Base-by-base conservation (phyloP, 2,113 vertebrate genomes). In the Phoxinus phoxinus region DNA sequence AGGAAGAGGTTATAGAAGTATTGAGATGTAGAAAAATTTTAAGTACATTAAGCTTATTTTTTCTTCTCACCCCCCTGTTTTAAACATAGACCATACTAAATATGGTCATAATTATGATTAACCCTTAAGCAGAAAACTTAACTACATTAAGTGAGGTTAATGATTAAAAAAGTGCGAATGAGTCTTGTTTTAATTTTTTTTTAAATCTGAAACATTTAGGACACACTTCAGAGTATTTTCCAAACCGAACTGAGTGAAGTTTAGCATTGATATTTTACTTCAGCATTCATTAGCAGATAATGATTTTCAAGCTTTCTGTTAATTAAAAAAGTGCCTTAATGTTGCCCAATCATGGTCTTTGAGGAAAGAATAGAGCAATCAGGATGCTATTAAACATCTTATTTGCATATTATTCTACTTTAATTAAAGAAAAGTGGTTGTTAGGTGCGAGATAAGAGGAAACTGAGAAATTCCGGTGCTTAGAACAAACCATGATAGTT, bases 401-500 rank as follows among this genome's bases (percentile, higher is more conserved):
- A n/a, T 72, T 72, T 56, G 46, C 67, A 83, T 83, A 72, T 41
- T 83, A 37, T 73, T 58, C 23, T 41, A n/a, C 12, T 72, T 37
- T 58, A 72, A 72, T 83, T 83, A 72, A 37, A 56, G 65, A 56
- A 83, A 69, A 53, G 44, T 37, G 30, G 72, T 83, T 58, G 44
- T 83, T 17, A 30, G 6, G 2, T 32, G 13, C 17, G 23, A 69
- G 79, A 81, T 67, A 71, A 53, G 19, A 56, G 46, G 21, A 69
- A 71, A 23, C 63, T 3, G 12, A 35, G 27, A 83, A 23, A 69
- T 32, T 53, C 3, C 44, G 2, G 46, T 7, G 19, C 17, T 82
- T 67, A 8, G 25, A 81, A 12, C 46, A 46, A 79, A 13, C 56
- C 35, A 44, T 81, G 13, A 83, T 53, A 53, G 46, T 69, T 71